Percentiles rank a stretch among this genome's conserved stretches.
Conservation (phyloP, 2,888 invertebrate species). For the Tethea ocularis region DNA sequence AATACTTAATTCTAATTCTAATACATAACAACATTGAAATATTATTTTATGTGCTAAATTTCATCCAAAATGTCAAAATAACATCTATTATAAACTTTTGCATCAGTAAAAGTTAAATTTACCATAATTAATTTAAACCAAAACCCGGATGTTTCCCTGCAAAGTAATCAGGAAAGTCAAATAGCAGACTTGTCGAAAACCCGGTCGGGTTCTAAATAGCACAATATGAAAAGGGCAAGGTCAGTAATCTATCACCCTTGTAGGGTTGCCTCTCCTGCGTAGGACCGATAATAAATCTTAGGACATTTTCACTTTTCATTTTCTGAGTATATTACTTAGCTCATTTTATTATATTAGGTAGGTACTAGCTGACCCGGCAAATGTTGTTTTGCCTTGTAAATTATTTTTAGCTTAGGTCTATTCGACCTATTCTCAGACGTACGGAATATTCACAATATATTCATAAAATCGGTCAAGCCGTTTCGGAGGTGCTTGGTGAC, state of each 20-base stretch:
- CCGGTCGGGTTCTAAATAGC: constrained; percentile 8
- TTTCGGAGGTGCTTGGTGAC: too few relatives aligned
- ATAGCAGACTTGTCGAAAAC: background rate
- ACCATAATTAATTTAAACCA: background rate
- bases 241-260: constrained; percentile 10
- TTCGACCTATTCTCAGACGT: too few relatives aligned
- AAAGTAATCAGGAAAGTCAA: constrained; percentile 4
- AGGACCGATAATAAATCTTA: constrained; percentile 2
- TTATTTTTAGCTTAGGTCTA: too few relatives aligned
- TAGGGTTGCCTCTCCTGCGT: background rate
- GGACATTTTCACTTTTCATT: background rate
- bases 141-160: background rate
- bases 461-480: too few relatives aligned
- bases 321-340: background rate
- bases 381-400: too few relatives aligned
- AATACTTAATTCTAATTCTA: too few relatives aligned
- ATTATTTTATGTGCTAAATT: too few relatives aligned
- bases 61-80: too few relatives aligned
- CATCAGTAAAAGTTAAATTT: background rate
- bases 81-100: background rate
- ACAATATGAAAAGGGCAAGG: constrained; percentile 9
- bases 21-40: too few relatives aligned
- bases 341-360: background rate
- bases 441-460: too few relatives aligned
- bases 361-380: too few relatives aligned